Evolutionary conservation across 2,797 vertebrate species (phyloP), one percentile per base, ranked within the genome.

Genomic region (Intellagama lesueurii): DNA sequence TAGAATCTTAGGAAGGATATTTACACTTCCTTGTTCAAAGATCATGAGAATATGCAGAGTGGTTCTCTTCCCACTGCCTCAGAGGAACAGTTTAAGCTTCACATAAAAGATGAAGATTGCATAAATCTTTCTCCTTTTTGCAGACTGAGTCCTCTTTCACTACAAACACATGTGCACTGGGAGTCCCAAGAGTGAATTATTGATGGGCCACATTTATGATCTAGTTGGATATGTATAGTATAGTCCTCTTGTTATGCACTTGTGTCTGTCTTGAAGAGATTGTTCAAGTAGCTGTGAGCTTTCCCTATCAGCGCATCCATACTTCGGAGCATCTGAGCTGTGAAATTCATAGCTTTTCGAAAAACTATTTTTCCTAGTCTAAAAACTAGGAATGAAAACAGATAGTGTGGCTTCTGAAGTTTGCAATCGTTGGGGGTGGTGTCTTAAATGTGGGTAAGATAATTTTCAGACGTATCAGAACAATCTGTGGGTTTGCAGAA

Each of bases 101-200:
- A 83, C 77, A 91, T 85, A 91, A 75, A 80, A 91, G 70, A 76
- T 68, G 64, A 76, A 26, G 3, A 1, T 32, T 35, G 1, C 47
- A n/a, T 73, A 83, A 7, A 17, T 17, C 4, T 47, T 85, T 12
- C 0, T 70, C 11, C 30, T 32, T 73, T 68, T 72, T 78, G 1
- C 5, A 81, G 28, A 17, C 44, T 17, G 17, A 6, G 9, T 40
- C 35, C 85, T 56, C 0, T 0, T 0, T 0, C 30, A 0, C 7
- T 11, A 24, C n/a, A 16, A 66, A 77, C 11, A 0, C 3, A 79
- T 81, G 70, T 66, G 19, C 5, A 0, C 16, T 22, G 52, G 7
- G 82, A 4, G 22, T 77, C 68, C 66, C 64, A 77, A 28, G 85
- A 86, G 89, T 81, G 1, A 83, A 77, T 77, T 75, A 66, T 81